Evolutionary conservation across 2,113 vertebrate genomes (phyloP), one percentile per base, ranked within the genome.

Genomic region (Limnothrissa miodon): DNA sequence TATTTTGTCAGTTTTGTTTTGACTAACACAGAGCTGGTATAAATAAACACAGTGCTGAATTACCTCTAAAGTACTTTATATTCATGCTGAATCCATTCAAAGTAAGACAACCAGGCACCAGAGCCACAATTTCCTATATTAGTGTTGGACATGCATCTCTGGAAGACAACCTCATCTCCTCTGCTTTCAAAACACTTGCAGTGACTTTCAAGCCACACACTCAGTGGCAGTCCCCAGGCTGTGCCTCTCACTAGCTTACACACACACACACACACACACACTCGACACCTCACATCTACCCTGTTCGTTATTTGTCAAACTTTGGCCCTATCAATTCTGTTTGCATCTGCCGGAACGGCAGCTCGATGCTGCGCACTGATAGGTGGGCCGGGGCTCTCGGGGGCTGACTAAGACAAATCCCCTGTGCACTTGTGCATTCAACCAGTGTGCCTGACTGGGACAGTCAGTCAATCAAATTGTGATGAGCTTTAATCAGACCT

Each of bases 401-500:
- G 82, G 80, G 74, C 29, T 81, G 85, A 88, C 85, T 44, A 82
- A 84, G 87, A 86, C 80, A 78, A 80, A 88, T 88, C 59, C 81
- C 79, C 29, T 36, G 48, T 78, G 79, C 83, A 39, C 48, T 81
- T 85, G 87, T 85, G 83, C 85, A 88, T 83, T 86, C 81, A 86
- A 81, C 81, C 46, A 46, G 39, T 42, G 36, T 48, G 5, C 45
- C 74, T 78, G 78, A 48, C 81, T 10, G 82, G 78, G 91, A 91
- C 93, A 94, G 92, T 84, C 91, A 92, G 91, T 94, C 93, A 93
- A 91, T 95, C 94, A 93, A 87, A 42, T 25, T 2, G 79, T 87
- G 92, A 93, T 92, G 90, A 91, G 90, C 91, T 91, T 92, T 90
- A 92, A 94, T 92, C 92, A 86, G 91, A 91, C 86, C 80, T 80